Percentiles rank a stretch among this genome's conserved stretches.
phyloP scores from a whole-genome alignment of 2,888 invertebrate genomes.

The Ernsta delagoae region DNA sequence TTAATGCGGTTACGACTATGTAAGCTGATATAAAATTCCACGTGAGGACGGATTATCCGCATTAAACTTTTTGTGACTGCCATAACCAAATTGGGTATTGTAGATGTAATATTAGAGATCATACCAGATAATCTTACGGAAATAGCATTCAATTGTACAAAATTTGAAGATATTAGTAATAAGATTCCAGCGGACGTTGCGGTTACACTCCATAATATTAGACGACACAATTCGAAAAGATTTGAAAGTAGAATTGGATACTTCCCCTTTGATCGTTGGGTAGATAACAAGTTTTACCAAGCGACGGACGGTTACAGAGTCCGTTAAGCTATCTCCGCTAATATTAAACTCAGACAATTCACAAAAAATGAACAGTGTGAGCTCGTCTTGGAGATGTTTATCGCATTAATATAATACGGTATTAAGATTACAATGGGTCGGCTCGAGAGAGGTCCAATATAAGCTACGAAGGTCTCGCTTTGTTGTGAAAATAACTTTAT shows the following conservation, averaged over 20 bases:
- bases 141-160: conserved; percentile 20
- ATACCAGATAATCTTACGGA: conserved; percentile 19
- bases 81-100: conserved; percentile 7
- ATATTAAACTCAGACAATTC: conserved; percentile 73
- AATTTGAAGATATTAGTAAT: conserved; percentile 29
- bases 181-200: conserved; percentile 26
- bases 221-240: conserved; percentile 53
- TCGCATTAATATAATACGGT: conserved; percentile 84
- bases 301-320: conserved; percentile 65
- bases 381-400: conserved; percentile 77
- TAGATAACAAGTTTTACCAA: conserved; percentile 68
- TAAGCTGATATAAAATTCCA: neutral
- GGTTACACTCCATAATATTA: conserved; percentile 37
- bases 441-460: conserved; percentile 82
- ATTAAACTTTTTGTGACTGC: conserved; percentile 14
- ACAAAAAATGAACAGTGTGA: conserved; percentile 66
- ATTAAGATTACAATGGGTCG: conserved; percentile 83
- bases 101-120: conserved; percentile 8
- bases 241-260: conserved; percentile 69
- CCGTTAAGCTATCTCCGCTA: conserved; percentile 61
- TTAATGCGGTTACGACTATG: too few species aligned
- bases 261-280: conserved; percentile 63
- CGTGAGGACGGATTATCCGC: conserved; percentile 8
- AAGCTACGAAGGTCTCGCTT: conserved; percentile 77
- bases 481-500: conserved; percentile 84